Percentiles rank a stretch among this genome's conserved stretches.
Conservation (phyloP, 2,113 vertebrate genomes). For the Thunnus thynnus region DNA sequence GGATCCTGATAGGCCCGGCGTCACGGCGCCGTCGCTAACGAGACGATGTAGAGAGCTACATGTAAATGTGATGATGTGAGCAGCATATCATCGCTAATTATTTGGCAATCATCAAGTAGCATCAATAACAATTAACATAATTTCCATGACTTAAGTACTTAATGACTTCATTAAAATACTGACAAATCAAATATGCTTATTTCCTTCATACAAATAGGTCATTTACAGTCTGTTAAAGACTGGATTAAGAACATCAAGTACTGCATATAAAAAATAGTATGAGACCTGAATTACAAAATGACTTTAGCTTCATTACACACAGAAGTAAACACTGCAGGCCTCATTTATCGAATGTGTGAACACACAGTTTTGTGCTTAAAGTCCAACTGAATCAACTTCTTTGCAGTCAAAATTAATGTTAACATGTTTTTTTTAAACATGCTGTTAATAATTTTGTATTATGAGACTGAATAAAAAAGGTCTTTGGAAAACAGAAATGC, state of each 20-base stretch:
- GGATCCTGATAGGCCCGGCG: constrained; percentile 34
- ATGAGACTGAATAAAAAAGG: too few relatives aligned
- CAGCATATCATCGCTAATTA: constrained; percentile 80
- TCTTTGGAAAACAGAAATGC: too few relatives aligned
- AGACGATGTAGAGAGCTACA: constrained; percentile 69
- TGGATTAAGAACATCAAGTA: constrained; percentile 43
- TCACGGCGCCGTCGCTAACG: constrained; percentile 43
- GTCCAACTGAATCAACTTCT: too few relatives aligned
- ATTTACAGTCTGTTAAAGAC: constrained; percentile 66
- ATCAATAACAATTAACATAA: constrained; percentile 83
- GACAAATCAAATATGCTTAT: constrained; percentile 80
- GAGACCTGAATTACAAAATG: constrained; percentile 33
- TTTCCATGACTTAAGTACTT: constrained; percentile 68
- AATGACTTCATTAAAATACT: constrained; percentile 77
- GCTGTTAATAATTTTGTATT: too few relatives aligned
- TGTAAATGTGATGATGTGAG: constrained; percentile 79
- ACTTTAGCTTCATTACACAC: not conserved
- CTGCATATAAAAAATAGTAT: constrained; percentile 37
- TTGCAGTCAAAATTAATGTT: too few relatives aligned
- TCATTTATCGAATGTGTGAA: too few relatives aligned
- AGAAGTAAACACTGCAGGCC: not conserved
- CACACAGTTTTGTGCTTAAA: too few relatives aligned
- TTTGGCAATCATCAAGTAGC: constrained; percentile 79
- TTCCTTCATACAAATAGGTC: constrained; percentile 66
- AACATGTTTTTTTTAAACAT: too few relatives aligned